Percentiles rank a stretch among this genome's conserved stretches.
These are phyloP conservation scores for Porites lutea DNA, from an alignment of 64 coral and sea anemone genomes.

Conservation along the genomic window DNA sequence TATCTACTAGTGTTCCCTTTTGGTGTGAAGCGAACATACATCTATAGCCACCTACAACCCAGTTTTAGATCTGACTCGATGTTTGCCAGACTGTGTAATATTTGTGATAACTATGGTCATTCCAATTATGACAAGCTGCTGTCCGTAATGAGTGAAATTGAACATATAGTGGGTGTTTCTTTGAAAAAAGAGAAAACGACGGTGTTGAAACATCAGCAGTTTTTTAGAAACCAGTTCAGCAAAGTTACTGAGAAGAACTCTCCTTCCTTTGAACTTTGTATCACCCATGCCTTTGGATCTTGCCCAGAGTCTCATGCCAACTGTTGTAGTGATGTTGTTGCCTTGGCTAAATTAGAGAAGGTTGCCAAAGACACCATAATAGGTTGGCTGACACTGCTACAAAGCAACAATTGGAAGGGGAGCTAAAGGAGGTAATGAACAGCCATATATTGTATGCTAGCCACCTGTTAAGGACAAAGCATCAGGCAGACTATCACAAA, in stretches of 20 bases:
- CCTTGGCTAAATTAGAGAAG: background rate
- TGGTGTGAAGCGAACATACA: slow-evolving; percentile 39
- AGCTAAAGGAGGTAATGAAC: background rate
- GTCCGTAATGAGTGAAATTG: background rate
- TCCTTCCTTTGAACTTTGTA: background rate
- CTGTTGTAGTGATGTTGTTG: background rate
- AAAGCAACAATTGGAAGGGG: background rate
- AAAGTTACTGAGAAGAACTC: slow-evolving; percentile 10
- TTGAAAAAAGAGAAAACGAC: background rate
- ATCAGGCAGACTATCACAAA: background rate
- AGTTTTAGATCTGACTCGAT: slow-evolving; percentile 24
- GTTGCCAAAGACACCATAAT: background rate
- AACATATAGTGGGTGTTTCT: background rate
- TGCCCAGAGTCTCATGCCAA: background rate
- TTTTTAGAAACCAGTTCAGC: background rate
- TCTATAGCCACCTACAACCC: slow-evolving; percentile 26
- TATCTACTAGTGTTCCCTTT: slow-evolving; percentile 4
- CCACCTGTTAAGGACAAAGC: slow-evolving; percentile 8
- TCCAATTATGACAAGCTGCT: background rate
- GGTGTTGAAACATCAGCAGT: background rate
- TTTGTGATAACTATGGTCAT: slow-evolving; percentile 1
- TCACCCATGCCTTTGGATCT: slow-evolving; percentile 13
- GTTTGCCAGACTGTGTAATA: slow-evolving; percentile 34
- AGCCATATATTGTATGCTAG: background rate
- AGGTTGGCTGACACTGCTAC: no score